A percentile compares a stretch with the other conserved stretches of the same genome.
Conservation (phyloP, 2,797 vertebrate species). For the Sebastes glaucus region DNA sequence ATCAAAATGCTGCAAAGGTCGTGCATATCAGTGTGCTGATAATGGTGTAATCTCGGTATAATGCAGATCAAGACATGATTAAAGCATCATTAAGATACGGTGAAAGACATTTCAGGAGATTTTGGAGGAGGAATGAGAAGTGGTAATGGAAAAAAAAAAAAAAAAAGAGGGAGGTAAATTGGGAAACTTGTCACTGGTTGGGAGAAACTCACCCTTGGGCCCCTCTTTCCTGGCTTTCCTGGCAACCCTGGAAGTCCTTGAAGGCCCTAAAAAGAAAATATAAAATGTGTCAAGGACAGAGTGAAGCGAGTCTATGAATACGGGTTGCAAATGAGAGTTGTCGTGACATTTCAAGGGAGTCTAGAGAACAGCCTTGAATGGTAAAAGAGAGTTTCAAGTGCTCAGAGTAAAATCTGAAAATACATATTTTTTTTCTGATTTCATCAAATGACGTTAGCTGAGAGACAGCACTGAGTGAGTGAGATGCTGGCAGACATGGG, state of each 20-base stretch:
- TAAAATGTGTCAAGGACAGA: slow-evolving; percentile 33
- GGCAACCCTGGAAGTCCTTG: slow-evolving; percentile 90
- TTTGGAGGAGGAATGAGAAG: neutral
- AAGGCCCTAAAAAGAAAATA: slow-evolving; percentile 83
- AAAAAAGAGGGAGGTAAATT: neutral
- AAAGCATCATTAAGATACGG: neutral
- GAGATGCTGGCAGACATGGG: slow-evolving; percentile 37
- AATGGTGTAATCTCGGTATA: slow-evolving; percentile 12
- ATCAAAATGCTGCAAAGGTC: slow-evolving; percentile 30
- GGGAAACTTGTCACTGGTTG: slow-evolving; percentile 12
- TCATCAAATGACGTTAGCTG: neutral
- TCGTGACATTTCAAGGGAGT: neutral
- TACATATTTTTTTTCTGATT: neutral
- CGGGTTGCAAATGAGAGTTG: neutral
- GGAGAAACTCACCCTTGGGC: slow-evolving; percentile 87
- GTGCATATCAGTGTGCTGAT: slow-evolving; percentile 1
- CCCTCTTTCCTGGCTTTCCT: slow-evolving; percentile 91
- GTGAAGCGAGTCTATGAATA: slow-evolving; percentile 13
- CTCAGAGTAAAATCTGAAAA: slow-evolving; percentile 2
- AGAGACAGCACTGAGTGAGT: slow-evolving; percentile 1
- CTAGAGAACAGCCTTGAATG: neutral
- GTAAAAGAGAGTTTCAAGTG: neutral
- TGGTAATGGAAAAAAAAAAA: neutral
- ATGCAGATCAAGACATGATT: slow-evolving; percentile 5
- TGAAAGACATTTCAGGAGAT: neutral